These are phyloP conservation scores for Aricia artaxerxes DNA, from an alignment of 2,888 invertebrate genomes.

Conservation along the genomic window DNA sequence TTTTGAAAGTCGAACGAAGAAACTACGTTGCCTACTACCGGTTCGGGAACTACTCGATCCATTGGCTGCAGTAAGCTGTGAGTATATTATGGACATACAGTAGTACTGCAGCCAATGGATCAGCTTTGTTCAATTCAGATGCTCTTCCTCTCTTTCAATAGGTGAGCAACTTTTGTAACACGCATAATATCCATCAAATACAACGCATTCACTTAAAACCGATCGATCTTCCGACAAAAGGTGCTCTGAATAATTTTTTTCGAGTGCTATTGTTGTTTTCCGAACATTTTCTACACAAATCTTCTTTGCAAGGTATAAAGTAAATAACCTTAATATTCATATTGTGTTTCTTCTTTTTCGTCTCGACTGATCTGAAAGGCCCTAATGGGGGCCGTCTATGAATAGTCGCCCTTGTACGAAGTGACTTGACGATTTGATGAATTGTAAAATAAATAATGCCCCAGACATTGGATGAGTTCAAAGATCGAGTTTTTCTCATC, in stretches of 20 bases:
- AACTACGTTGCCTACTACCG: too few relatives aligned
- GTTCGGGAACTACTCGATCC: too few relatives aligned
- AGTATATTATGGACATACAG: too few relatives aligned
- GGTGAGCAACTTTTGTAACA: conserved; percentile 39
- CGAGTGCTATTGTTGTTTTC: conserved; percentile 70
- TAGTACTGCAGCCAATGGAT: too few relatives aligned
- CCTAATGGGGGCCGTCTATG: conserved; percentile 65
- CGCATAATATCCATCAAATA: conserved; percentile 41
- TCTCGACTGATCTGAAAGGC: conserved; percentile 71
- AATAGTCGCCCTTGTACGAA: conserved; percentile 71
- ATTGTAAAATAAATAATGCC: conserved; percentile 50
- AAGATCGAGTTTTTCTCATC: not conserved
- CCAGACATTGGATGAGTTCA: conserved; percentile 4
- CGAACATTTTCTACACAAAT: conserved; percentile 56
- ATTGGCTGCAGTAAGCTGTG: too few relatives aligned
- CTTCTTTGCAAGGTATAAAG: conserved; percentile 54
- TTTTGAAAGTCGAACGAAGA: too few relatives aligned
- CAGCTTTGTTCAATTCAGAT: not conserved
- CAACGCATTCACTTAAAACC: conserved; percentile 43
- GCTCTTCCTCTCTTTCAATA: conserved; percentile 42
- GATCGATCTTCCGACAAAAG: conserved; percentile 58
- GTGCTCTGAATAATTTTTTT: conserved; percentile 68
- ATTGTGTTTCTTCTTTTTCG: conserved; percentile 78
- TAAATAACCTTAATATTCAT: conserved; percentile 62
- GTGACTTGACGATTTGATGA: conserved; percentile 67